These are phyloP conservation scores for Spizaetus ornatus DNA, from an alignment of 2,113 vertebrate species.

Conservation along the genomic window DNA sequence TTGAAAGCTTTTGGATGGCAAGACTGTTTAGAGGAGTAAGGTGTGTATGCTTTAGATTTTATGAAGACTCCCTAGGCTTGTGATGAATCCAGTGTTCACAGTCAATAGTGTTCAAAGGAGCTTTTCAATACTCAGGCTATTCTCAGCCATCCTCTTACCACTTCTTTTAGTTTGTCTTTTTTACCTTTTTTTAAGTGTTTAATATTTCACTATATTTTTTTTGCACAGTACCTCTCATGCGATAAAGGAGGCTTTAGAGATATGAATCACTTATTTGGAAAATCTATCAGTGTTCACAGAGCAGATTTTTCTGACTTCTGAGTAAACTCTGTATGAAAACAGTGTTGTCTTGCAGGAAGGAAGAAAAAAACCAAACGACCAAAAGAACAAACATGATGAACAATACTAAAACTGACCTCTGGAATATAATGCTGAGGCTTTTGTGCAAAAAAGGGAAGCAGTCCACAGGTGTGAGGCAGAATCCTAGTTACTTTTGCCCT, in stretches of 20 bases:
- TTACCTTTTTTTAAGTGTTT: not conserved
- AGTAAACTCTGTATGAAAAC: not conserved
- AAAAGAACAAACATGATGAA: not conserved
- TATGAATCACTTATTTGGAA: not conserved
- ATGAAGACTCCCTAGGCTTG: not conserved
- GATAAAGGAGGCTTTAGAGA: not conserved
- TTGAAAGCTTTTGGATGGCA: not conserved
- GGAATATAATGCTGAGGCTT: not conserved
- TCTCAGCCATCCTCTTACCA: not conserved
- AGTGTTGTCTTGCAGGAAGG: not conserved
- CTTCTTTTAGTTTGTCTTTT: not conserved
- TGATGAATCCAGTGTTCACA: not conserved
- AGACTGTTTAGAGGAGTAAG: not conserved
- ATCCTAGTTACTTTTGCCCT: not conserved
- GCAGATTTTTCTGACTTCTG: not conserved
- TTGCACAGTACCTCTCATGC: not conserved
- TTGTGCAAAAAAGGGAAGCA: not conserved
- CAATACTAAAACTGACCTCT: not conserved
- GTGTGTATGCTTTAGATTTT: not conserved
- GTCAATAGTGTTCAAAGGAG: not conserved
- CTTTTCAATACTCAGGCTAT: not conserved
- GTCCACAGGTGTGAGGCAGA: not conserved
- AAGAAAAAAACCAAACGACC: not conserved
- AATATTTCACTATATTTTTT: not conserved
- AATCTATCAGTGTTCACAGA: not conserved